phyloP scores from a whole-genome alignment of 2,797 vertebrate species.

The Hydrolagus colliei region DNA sequence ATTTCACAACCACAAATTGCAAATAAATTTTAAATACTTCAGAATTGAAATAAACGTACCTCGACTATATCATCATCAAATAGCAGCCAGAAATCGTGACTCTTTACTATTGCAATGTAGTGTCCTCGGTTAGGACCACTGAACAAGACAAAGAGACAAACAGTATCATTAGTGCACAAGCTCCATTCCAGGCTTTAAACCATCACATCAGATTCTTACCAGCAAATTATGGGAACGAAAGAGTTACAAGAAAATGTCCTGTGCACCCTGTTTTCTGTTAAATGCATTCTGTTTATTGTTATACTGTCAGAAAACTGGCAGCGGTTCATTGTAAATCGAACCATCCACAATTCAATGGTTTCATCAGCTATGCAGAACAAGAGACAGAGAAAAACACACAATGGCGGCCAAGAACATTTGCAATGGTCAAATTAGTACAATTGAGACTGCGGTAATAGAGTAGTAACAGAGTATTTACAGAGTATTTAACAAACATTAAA shows the following conservation, averaged over 20 bases:
- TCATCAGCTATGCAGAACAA: background rate
- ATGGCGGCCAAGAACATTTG: background rate
- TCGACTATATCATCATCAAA: conserved; percentile 76
- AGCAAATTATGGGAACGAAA: background rate
- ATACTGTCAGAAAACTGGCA: background rate
- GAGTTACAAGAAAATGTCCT: background rate
- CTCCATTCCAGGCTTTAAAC: background rate
- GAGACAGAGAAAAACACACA: background rate
- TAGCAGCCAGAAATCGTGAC: conserved; percentile 72
- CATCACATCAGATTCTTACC: background rate
- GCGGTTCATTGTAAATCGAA: no score
- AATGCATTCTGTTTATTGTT: background rate
- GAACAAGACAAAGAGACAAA: conserved; percentile 40
- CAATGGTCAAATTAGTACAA: background rate
- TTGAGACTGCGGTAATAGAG: background rate
- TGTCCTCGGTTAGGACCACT: conserved; percentile 73
- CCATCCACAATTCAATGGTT: background rate
- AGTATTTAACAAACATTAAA: background rate
- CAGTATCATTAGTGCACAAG: background rate
- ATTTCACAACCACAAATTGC: background rate
- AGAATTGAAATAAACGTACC: conserved; percentile 48
- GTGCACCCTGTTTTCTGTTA: background rate
- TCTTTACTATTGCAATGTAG: conserved; percentile 76
- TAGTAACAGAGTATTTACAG: background rate
- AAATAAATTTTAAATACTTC: background rate